Evolutionary conservation across 2,888 invertebrate species (phyloP), one percentile per base, ranked within the genome.

Genomic region (Eurytoma californica): DNA sequence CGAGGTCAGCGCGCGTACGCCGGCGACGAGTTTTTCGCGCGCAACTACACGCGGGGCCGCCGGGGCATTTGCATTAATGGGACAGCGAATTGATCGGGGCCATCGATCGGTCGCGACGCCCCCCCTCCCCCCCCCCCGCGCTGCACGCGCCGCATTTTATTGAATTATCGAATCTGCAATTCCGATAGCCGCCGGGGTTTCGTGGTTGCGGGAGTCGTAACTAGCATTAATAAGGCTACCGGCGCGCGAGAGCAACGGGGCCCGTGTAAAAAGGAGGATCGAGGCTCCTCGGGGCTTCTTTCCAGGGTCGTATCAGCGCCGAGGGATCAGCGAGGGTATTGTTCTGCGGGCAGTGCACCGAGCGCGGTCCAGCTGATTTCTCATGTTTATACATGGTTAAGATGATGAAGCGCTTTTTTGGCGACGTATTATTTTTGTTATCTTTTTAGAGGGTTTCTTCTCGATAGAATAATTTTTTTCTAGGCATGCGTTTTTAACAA

Each of bases 131-230:
- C 2, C 53, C 4, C 51, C 9, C 30, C 14, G 13, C 16, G 14
- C 20, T 20, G 57, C 3, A 39, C 60, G n/a, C 5, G 65, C 39
- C 16, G 7, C 75, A 7, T 55, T 47, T 78, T 67, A 78, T 79
- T 70, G 73, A 73, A 80, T 80, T 80, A 80, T 80, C 66, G 53
- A 13, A 80, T 80, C 67, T 77, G 80, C 80, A 77, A 81, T 79
- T 77, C 77, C 73, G 60, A 77, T 81, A 14, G 39, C 7, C 55
- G 57, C 18, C 28, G 39, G 53, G 16, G 14, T 53, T 53, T 53
- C n/a, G 53, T 39, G n/a, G 63, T 18, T 47, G 63, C 47, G 30
- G 63, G 30, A 30, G 63, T 47, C 18, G 63, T 47, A 63, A 63
- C 63, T 13, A 63, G 63, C 63, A 63, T 63, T 63, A 63, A 63